Percentiles rank a stretch among this genome's conserved stretches.
Conservation (phyloP, 2,888 invertebrate species). For the Crocallis elinguaria region DNA sequence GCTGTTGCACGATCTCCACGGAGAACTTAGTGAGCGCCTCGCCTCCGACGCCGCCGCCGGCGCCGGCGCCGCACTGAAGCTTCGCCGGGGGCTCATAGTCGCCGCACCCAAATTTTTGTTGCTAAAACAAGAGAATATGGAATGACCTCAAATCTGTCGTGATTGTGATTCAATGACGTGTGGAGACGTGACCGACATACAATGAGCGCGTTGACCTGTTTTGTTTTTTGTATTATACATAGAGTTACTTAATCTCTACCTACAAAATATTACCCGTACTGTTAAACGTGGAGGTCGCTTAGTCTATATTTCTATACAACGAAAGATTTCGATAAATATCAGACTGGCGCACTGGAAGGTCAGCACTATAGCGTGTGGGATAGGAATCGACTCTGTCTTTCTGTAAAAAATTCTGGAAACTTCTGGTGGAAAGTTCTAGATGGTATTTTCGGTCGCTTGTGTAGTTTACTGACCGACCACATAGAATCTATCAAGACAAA, state of each 20-base stretch:
- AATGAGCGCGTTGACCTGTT: conserved; percentile 1
- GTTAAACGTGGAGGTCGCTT: no score
- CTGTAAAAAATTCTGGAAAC: no score
- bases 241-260: background rate
- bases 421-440: no score
- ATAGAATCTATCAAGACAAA: no score
- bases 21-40: conserved; percentile 90
- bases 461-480: no score
- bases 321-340: no score
- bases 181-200: background rate
- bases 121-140: conserved; percentile 83
- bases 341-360: no score
- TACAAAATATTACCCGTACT: no score
- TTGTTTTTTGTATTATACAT: background rate
- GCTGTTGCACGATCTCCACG: conserved; percentile 96
- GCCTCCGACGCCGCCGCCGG: conserved; percentile 72
- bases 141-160: conserved; percentile 3
- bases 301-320: no score
- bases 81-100: conserved; percentile 92
- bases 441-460: no score
- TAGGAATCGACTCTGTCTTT: no score
- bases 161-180: conserved; percentile 5
- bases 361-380: no score
- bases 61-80: conserved; percentile 81
- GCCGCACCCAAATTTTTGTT: conserved; percentile 92